Percentiles rank a stretch among this genome's conserved stretches.
phyloP scores from a whole-genome alignment of 2,888 invertebrate species.

The Tridacna crocea region DNA sequence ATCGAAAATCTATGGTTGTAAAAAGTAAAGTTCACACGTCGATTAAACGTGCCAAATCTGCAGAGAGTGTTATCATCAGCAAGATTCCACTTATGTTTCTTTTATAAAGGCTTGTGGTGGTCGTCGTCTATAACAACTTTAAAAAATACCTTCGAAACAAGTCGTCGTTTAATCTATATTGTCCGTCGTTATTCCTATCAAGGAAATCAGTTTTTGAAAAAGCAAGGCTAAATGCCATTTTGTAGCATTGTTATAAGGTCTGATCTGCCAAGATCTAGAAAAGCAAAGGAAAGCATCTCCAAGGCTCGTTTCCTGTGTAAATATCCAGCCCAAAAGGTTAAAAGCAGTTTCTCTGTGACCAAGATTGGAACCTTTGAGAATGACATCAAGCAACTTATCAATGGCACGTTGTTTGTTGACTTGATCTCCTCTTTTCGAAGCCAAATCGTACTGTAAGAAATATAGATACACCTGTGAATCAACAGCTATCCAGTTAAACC shows the following conservation, averaged over 20 bases:
- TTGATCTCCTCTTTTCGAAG: background rate
- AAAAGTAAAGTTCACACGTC: too few species aligned
- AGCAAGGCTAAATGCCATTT: background rate
- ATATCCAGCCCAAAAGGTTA: constrained; percentile 1
- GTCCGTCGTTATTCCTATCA: too few species aligned
- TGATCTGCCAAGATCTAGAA: background rate
- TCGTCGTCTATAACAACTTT: too few species aligned
- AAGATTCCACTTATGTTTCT: too few species aligned
- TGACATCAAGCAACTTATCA: background rate
- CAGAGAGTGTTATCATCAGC: too few species aligned
- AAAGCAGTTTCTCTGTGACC: background rate
- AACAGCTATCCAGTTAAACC: background rate
- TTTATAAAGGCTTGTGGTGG: too few species aligned
- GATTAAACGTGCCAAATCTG: too few species aligned
- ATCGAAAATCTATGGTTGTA: too few species aligned
- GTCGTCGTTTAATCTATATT: too few species aligned
- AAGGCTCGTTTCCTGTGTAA: background rate
- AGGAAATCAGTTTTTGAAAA: background rate
- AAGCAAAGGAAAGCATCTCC: background rate
- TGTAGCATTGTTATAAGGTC: background rate
- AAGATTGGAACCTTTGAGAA: background rate
- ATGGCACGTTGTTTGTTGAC: background rate
- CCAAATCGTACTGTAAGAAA: background rate
- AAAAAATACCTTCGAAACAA: too few species aligned
- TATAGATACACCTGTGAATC: background rate